These are phyloP conservation scores for Chaetoderma sp. DNA, from an alignment of 2,888 invertebrate species.

Conservation along the genomic window DNA sequence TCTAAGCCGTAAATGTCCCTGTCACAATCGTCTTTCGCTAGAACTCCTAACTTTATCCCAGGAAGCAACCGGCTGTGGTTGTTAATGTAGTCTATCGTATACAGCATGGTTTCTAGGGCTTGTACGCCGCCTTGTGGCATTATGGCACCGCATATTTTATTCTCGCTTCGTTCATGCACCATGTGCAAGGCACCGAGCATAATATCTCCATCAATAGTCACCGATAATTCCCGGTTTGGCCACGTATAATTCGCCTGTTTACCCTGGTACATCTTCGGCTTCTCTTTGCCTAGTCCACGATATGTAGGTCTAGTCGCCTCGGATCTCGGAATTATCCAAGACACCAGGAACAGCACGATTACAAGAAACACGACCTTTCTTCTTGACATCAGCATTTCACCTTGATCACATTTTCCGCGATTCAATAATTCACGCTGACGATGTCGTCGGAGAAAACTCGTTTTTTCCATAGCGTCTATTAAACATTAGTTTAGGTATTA, in stretches of 20 bases:
- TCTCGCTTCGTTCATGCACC: constrained; percentile 88
- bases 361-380: too few species aligned
- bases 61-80: constrained; percentile 76
- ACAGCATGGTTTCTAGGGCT: constrained; percentile 92
- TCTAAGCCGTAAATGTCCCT: constrained; percentile 95
- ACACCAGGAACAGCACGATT: too few species aligned
- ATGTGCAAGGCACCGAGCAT: constrained; percentile 93
- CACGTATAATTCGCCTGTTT: constrained; percentile 58
- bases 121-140: constrained; percentile 89
- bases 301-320: too few species aligned
- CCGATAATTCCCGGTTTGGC: constrained; percentile 73
- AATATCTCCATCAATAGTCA: constrained; percentile 88
- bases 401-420: too few species aligned
- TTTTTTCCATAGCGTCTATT: too few species aligned
- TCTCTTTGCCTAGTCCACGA: constrained; percentile 22
- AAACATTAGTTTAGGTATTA: too few species aligned
- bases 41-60: constrained; percentile 85
- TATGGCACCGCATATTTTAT: constrained; percentile 88
- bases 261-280: constrained; percentile 36
- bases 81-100: constrained; percentile 83
- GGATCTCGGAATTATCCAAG: too few species aligned
- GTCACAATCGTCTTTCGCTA: constrained; percentile 94
- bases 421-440: too few species aligned
- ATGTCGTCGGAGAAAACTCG: too few species aligned
- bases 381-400: too few species aligned